Base-by-base conservation (phyloP, 1,140 invertebrate species). In the Chymomyza costata region DNA sequence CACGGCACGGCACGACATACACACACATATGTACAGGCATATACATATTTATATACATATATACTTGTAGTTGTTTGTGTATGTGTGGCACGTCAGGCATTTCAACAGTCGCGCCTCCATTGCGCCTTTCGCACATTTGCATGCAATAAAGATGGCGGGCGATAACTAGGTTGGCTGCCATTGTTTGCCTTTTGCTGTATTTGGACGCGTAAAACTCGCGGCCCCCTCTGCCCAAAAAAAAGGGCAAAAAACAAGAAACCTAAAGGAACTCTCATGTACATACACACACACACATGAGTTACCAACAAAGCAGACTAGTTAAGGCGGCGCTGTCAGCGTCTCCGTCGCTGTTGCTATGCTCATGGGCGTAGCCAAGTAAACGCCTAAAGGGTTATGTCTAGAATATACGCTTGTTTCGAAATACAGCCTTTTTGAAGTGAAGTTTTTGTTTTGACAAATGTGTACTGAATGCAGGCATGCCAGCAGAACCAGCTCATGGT, bases 111-210 rank as follows among this genome's bases (percentile, higher is more conserved):
- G 62, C 58, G 63, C 66, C 66, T 71, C 46, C 66, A 64, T 60
- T 63, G 58, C 70, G 55, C 65, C 70, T 80, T 67, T 78, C 71
- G 73, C 71, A 78, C 73, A 78, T 78, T 78, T 78, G 71, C 71
- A 78, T 78, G 71, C 71, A 78, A 78, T 78, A 78, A 78, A 78
- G 71, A 78, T 78, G 71, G 71, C 71, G 73, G 67, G 71, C 71
- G 71, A 78, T 78, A 78, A 80, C 71, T 78, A 80, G 64, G 67
- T 71, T 78, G 73, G 63, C 67, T 65, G 71, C 71, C 56, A 78
- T 78, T 78, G 71, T 78, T 78, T 78, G 71, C 73, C 71, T 80
- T 78, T 76, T 58, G 67, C 50, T 49, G 70, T 70, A 70, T 69
- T 76, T 60, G 47, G 47, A 62, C 47, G 58, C 53, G 67, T 67